phyloP scores from a whole-genome alignment of 2,113 vertebrate species.

The Cynopterus brachyotis region DNA sequence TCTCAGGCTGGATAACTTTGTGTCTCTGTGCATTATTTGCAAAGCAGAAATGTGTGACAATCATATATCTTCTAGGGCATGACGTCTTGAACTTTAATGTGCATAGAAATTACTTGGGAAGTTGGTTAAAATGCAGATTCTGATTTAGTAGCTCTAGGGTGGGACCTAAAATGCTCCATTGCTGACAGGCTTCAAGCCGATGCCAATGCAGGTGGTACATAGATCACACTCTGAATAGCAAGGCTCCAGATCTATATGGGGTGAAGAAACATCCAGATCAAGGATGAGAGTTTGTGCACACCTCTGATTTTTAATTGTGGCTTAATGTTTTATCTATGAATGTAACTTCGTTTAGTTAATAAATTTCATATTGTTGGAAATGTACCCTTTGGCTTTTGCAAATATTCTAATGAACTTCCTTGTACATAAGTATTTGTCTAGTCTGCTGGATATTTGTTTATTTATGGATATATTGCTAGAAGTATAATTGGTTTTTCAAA shows the following conservation, averaged over 20 bases:
- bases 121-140: neutral
- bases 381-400: neutral
- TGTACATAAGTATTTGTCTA: neutral
- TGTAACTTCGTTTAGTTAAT: neutral
- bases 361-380: neutral
- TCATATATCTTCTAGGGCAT: neutral
- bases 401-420: neutral
- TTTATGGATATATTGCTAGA: neutral
- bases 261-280: neutral
- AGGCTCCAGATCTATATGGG: neutral
- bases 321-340: neutral
- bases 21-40: neutral
- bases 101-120: neutral
- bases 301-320: neutral
- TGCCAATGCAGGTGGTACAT: neutral
- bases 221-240: neutral
- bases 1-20: neutral
- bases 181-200: neutral
- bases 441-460: neutral
- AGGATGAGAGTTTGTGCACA: neutral
- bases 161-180: neutral
- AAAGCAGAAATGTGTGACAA: neutral
- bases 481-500: slow-evolving; percentile 21
- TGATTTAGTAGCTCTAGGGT: neutral
- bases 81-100: neutral